These are phyloP conservation scores for Drosophila mojavensis DNA, from an alignment of 1,140 invertebrate genomes.

Conservation along the genomic window DNA sequence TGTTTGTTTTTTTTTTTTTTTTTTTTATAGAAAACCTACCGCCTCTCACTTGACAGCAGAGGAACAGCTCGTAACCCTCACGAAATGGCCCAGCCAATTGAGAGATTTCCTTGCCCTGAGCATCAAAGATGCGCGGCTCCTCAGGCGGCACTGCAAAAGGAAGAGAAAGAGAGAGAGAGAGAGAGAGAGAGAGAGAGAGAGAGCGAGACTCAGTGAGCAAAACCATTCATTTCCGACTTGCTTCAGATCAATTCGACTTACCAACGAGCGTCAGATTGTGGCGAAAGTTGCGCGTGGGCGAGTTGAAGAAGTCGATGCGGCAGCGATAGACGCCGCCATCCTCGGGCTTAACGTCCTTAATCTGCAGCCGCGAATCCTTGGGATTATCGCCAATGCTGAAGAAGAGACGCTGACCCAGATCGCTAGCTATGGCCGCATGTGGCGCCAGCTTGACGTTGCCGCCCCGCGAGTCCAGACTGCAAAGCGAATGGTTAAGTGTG, in stretches of 20 bases:
- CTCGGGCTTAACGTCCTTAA: slow-evolving; percentile 88
- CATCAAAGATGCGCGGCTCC: slow-evolving; percentile 91
- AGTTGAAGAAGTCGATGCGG: slow-evolving; percentile 93
- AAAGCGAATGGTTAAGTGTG: slow-evolving; percentile 46
- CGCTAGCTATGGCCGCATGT: slow-evolving; percentile 90
- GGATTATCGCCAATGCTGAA: slow-evolving; percentile 89
- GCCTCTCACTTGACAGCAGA: slow-evolving; percentile 93
- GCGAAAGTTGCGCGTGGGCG: slow-evolving; percentile 92
- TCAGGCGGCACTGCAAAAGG: slow-evolving; percentile 89
- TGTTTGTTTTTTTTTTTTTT: not conserved
- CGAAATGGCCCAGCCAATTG: slow-evolving; percentile 91
- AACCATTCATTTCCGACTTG: no score
- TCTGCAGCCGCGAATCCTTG: slow-evolving; percentile 88
- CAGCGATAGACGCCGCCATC: slow-evolving; percentile 93
- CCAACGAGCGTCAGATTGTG: slow-evolving; percentile 94
- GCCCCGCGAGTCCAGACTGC: slow-evolving; percentile 90
- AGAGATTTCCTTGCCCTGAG: slow-evolving; percentile 90
- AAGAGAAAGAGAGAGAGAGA: no score
- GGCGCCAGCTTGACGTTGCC: slow-evolving; percentile 86
- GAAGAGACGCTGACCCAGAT: slow-evolving; percentile 90
- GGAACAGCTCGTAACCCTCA: slow-evolving; percentile 91
- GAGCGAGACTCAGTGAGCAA: no score
- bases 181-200: no score
- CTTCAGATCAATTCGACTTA: slow-evolving; percentile 84
- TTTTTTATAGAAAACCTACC: slow-evolving; percentile 86